These are phyloP conservation scores for Yponomeuta malinellus DNA, from an alignment of 2,888 invertebrate genomes.

Conservation along the genomic window DNA sequence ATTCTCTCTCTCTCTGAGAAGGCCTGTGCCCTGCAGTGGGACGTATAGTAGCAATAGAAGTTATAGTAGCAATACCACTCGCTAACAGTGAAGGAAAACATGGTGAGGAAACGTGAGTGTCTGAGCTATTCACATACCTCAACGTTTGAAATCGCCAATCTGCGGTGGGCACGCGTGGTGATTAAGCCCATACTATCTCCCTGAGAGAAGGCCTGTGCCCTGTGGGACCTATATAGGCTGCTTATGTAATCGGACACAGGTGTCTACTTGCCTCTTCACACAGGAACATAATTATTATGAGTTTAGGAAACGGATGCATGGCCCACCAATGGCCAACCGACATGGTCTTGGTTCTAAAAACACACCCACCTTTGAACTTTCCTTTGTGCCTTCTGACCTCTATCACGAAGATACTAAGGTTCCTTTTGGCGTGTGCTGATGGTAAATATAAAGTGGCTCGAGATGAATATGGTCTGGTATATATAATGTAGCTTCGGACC, in stretches of 20 bases:
- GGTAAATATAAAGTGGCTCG: neutral
- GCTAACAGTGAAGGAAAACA: too few relatives aligned
- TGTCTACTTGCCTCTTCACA: slow-evolving; percentile 8
- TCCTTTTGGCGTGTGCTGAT: neutral
- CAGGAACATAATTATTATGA: slow-evolving; percentile 37
- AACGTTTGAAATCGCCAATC: too few relatives aligned
- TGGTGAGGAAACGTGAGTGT: too few relatives aligned
- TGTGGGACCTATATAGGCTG: too few relatives aligned
- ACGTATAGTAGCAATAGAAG: too few relatives aligned
- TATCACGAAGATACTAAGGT: neutral
- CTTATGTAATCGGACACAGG: slow-evolving; percentile 2
- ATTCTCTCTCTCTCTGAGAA: too few relatives aligned
- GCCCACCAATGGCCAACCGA: slow-evolving; percentile 51
- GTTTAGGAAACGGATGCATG: slow-evolving; percentile 65
- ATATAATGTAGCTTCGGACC: neutral
- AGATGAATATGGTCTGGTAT: neutral
- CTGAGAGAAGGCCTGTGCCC: too few relatives aligned
- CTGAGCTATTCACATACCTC: too few relatives aligned
- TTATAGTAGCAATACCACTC: too few relatives aligned
- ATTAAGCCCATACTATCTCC: too few relatives aligned
- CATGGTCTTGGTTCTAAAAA: slow-evolving; percentile 28
- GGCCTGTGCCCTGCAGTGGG: too few relatives aligned
- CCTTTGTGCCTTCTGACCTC: neutral
- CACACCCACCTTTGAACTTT: slow-evolving; percentile 1
- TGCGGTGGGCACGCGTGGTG: too few relatives aligned